Evolutionary conservation across 2,888 invertebrate species (phyloP).

Genomic region (Epirrhoe tristata): DNA sequence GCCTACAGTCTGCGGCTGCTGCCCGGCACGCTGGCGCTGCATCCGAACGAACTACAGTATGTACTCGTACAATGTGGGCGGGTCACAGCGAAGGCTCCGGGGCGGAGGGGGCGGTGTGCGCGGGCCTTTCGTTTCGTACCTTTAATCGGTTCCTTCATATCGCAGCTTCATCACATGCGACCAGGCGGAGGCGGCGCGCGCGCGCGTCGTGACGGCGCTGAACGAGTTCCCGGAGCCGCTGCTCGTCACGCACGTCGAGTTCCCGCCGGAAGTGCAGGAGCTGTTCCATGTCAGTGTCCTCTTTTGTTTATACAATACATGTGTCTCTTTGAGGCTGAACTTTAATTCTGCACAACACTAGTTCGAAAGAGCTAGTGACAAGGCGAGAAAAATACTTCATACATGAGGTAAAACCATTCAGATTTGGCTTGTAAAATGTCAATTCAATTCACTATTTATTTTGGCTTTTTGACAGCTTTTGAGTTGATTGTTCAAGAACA

Average conservation of each 20-base stretch:
- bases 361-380: no score
- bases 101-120: not conserved
- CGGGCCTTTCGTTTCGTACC: no score
- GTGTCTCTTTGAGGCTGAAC: no score
- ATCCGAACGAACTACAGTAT: constrained; percentile 56
- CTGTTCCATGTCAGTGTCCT: constrained; percentile 60
- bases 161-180: constrained; percentile 63
- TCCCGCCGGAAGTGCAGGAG: constrained; percentile 49
- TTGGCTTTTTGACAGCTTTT: not conserved
- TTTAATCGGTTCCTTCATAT: no score
- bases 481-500: not conserved
- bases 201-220: constrained; percentile 57
- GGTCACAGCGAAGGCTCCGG: not conserved
- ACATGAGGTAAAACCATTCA: no score
- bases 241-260: constrained; percentile 52
- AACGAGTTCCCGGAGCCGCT: constrained; percentile 66
- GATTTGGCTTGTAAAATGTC: not conserved
- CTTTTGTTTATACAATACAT: not conserved
- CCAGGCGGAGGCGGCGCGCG: constrained; percentile 45
- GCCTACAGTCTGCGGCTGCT: constrained; percentile 71
- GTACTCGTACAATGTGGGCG: constrained; percentile 39
- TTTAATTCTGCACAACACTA: no score
- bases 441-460: not conserved
- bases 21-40: constrained; percentile 60
- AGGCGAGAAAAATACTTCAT: no score